Conservation (phyloP, 1,140 invertebrate genomes). For the Tetramorium parvispinum region DNA sequence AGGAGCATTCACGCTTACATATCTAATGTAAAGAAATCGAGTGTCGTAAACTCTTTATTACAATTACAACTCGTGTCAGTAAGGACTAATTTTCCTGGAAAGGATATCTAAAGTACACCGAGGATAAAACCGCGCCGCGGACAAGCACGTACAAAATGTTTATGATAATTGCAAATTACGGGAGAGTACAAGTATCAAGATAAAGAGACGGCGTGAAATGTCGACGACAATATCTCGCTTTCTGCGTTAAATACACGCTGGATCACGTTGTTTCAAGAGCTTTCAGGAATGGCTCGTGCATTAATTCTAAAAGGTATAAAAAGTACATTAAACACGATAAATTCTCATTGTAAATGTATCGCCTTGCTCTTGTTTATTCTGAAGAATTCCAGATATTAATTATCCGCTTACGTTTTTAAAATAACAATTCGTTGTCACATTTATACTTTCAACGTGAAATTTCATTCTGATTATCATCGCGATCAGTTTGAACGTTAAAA, state of each 20-base stretch:
- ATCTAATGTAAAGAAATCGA: neutral
- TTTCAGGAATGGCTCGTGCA: constrained; percentile 4
- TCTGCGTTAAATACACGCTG: constrained; percentile 3
- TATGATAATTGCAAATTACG: constrained; percentile 40
- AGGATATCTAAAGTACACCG: neutral
- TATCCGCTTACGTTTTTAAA: neutral
- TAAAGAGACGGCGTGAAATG: constrained; percentile 19
- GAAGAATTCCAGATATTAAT: neutral
- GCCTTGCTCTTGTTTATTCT: neutral
- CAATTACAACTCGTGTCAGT: neutral
- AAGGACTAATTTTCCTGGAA: constrained; percentile 22
- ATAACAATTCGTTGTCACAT: neutral
- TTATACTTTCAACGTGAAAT: neutral
- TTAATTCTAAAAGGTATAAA: neutral
- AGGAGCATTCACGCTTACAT: neutral
- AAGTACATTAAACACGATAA: neutral
- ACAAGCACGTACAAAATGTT: constrained; percentile 33
- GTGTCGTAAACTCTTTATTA: constrained; percentile 18
- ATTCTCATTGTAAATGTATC: neutral
- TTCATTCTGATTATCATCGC: neutral
- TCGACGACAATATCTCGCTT: constrained; percentile 9
- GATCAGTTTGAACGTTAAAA: neutral
- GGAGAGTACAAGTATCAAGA: constrained; percentile 27
- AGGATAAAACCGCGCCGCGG: constrained; percentile 8
- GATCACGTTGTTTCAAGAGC: constrained; percentile 28